A percentile compares a stretch with the other conserved stretches of the same genome.
Conservation (phyloP, 2,797 vertebrate species). For the Parambassis ranga region DNA sequence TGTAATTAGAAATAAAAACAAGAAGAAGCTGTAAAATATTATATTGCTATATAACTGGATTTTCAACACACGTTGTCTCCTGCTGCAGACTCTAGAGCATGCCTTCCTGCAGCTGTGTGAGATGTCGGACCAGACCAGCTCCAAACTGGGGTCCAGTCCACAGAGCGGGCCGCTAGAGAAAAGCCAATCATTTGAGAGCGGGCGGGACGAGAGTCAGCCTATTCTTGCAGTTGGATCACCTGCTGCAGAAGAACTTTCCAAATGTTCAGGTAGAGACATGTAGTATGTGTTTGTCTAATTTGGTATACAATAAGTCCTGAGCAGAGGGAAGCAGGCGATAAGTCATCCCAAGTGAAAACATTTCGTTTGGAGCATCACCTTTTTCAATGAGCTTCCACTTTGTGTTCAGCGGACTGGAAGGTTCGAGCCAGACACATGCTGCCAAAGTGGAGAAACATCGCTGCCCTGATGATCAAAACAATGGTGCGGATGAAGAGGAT, state of each 20-base stretch:
- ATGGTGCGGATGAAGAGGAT: slow-evolving; percentile 83
- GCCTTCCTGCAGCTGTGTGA: slow-evolving; percentile 84
- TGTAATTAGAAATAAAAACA: too few species aligned
- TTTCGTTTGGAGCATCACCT: too few species aligned
- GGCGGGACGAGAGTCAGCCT: slow-evolving; percentile 73
- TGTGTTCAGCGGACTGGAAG: slow-evolving; percentile 77
- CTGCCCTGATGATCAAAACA: slow-evolving; percentile 81
- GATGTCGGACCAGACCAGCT: slow-evolving; percentile 67
- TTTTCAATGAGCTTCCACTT: too few species aligned
- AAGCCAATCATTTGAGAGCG: slow-evolving; percentile 71
- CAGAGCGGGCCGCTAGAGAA: slow-evolving; percentile 39
- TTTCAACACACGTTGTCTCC: neutral
- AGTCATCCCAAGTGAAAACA: too few species aligned
- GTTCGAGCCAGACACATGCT: slow-evolving; percentile 69
- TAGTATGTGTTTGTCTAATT: neutral
- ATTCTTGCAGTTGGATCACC: slow-evolving; percentile 56
- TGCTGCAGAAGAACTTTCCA: slow-evolving; percentile 46
- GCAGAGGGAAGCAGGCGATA: too few species aligned
- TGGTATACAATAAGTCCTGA: too few species aligned
- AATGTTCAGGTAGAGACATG: slow-evolving; percentile 62
- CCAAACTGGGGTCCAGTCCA: slow-evolving; percentile 44
- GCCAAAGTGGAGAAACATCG: slow-evolving; percentile 82
- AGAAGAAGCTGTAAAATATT: neutral
- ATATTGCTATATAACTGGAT: neutral
- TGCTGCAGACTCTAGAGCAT: slow-evolving; percentile 78